phyloP scores from a whole-genome alignment of 1,140 invertebrate genomes.

The Wiebesia pumilae region DNA sequence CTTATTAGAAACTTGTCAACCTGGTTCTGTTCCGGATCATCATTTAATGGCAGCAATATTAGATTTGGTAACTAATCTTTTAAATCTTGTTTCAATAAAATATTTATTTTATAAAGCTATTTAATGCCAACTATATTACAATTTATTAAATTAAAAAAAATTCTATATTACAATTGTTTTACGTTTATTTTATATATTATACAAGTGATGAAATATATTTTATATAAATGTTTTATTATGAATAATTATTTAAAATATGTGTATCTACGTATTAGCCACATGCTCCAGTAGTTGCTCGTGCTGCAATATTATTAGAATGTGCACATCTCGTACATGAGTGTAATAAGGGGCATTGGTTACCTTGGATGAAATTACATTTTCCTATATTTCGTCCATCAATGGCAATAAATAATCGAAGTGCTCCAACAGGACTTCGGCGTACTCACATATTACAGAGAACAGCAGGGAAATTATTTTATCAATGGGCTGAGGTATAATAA shows the following conservation, averaged over 20 bases:
- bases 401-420: slow-evolving; percentile 74
- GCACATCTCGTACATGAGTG: slow-evolving; percentile 97
- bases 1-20: slow-evolving; percentile 94
- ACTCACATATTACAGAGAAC: slow-evolving; percentile 90
- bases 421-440: slow-evolving; percentile 79
- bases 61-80: slow-evolving; percentile 85
- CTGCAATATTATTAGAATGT: slow-evolving; percentile 94
- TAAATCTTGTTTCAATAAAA: not conserved
- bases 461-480: slow-evolving; percentile 97
- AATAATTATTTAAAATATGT: not conserved
- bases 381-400: slow-evolving; percentile 87
- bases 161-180: not conserved
- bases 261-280: slow-evolving; percentile 82
- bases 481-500: slow-evolving; percentile 91
- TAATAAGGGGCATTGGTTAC: slow-evolving; percentile 98
- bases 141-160: too few species aligned
- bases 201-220: not conserved
- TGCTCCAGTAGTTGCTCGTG: slow-evolving; percentile 93
- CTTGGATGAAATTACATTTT: slow-evolving; percentile 93
- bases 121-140: not conserved
- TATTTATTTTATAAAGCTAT: not conserved
- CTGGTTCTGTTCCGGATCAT: slow-evolving; percentile 95
- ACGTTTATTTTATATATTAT: not conserved
- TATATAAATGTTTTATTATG: not conserved
- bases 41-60: slow-evolving; percentile 95